These are phyloP conservation scores for Acrossocheilus wenchowensis DNA, from an alignment of 2,797 vertebrate species.

Conservation along the genomic window DNA sequence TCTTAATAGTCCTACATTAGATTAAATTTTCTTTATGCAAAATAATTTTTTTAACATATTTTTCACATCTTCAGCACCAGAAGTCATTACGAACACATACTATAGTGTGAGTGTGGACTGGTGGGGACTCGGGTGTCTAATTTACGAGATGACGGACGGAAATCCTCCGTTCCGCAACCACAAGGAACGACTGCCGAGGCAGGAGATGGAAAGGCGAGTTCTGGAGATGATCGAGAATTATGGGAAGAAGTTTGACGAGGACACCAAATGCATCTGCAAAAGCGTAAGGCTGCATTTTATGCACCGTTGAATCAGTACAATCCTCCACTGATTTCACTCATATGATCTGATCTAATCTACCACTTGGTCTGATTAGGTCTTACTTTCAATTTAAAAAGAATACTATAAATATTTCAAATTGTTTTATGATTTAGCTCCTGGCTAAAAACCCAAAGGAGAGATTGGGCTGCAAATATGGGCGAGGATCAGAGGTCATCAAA, in stretches of 20 bases:
- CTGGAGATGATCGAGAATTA: constrained; percentile 70
- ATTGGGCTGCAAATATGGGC: constrained; percentile 71
- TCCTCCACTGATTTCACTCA: background rate
- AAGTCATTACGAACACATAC: constrained; percentile 77
- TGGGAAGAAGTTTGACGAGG: constrained; percentile 68
- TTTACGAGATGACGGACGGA: constrained; percentile 87
- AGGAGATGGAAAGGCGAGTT: constrained; percentile 81
- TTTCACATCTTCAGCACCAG: constrained; percentile 76
- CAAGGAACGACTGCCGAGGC: constrained; percentile 72
- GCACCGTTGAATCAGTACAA: background rate
- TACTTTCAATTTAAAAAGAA: background rate
- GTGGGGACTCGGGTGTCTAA: constrained; percentile 89
- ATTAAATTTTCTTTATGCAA: background rate
- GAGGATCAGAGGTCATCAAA: constrained; percentile 71
- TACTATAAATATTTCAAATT: background rate
- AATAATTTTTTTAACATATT: background rate
- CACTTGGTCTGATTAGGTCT: too few species aligned
- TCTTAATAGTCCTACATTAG: background rate
- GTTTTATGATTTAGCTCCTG: constrained; percentile 74
- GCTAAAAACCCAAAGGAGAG: constrained; percentile 76
- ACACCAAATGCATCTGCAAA: constrained; percentile 74
- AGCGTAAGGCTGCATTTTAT: constrained; percentile 67
- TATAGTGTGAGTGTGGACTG: constrained; percentile 82
- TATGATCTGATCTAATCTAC: background rate
- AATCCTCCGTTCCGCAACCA: constrained; percentile 72